Conservation (phyloP, 2,113 vertebrate species). For the Acanthochromis polyacanthus region DNA sequence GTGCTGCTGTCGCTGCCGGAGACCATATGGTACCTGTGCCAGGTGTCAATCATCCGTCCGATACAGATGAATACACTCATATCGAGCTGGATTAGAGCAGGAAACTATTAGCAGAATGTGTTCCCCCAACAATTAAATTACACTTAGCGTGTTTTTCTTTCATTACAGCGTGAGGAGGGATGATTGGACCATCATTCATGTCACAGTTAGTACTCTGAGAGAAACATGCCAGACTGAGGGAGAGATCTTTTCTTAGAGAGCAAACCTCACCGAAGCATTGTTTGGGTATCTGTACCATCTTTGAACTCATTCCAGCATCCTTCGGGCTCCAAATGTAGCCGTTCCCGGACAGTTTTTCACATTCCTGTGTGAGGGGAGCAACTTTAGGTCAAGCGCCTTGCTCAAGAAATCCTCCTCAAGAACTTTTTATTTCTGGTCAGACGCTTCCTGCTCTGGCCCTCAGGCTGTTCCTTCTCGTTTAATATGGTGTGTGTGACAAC, state of each 20-base stretch:
- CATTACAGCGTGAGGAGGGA: neutral
- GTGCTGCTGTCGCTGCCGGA: slow-evolving; percentile 35
- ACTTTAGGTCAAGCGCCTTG: slow-evolving; percentile 5
- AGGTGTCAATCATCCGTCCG: slow-evolving; percentile 70
- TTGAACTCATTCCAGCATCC: slow-evolving; percentile 39
- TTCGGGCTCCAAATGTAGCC: slow-evolving; percentile 18
- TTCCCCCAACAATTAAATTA: slow-evolving; percentile 54
- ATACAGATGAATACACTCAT: slow-evolving; percentile 60
- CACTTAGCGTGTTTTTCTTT: slow-evolving; percentile 33
- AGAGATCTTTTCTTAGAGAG: slow-evolving; percentile 26
- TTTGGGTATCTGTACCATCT: slow-evolving; percentile 48
- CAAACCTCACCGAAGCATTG: slow-evolving; percentile 31
- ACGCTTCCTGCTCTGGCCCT: slow-evolving; percentile 14
- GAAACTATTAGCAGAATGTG: slow-evolving; percentile 42
- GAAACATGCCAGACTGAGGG: neutral
- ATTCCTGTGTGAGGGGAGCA: slow-evolving; percentile 26
- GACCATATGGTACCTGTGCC: slow-evolving; percentile 66
- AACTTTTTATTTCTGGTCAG: slow-evolving; percentile 34
- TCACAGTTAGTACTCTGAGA: slow-evolving; percentile 30
- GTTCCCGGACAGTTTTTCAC: slow-evolving; percentile 19
- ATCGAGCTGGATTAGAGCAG: slow-evolving; percentile 45
- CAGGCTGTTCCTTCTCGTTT: slow-evolving; percentile 45
- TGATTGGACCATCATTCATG: slow-evolving; percentile 39
- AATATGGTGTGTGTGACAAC: slow-evolving; percentile 28
- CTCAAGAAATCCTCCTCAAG: slow-evolving; percentile 10